phyloP scores from a whole-genome alignment of 2,113 vertebrate species.

The Pterocles burchelli region DNA sequence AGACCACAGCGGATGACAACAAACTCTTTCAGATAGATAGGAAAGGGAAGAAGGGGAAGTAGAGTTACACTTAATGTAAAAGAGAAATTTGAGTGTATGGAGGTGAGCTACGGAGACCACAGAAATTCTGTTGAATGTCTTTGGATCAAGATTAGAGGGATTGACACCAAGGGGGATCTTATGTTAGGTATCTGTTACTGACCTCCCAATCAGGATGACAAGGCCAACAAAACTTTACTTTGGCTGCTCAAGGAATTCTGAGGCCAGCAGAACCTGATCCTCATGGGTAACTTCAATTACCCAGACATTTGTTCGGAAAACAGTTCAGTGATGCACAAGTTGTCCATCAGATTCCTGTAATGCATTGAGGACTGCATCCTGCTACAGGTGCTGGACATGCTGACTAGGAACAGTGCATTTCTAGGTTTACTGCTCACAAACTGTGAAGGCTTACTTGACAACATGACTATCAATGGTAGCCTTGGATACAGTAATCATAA shows the following conservation, averaged over 20 bases:
- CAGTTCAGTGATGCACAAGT: background rate
- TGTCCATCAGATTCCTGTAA: background rate
- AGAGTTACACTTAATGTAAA: background rate
- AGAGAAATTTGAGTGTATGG: background rate
- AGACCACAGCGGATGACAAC: background rate
- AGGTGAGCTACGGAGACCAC: background rate
- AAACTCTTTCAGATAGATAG: background rate
- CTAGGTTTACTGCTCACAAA: background rate
- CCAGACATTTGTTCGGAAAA: background rate
- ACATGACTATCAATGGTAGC: background rate
- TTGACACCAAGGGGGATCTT: background rate
- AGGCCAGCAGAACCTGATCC: background rate
- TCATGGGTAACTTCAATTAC: background rate
- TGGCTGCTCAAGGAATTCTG: background rate
- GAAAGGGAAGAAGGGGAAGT: background rate
- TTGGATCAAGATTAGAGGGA: background rate
- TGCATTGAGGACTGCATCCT: background rate
- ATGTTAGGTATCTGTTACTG: background rate
- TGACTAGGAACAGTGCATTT: background rate
- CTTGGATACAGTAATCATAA: background rate
- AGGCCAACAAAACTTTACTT: background rate
- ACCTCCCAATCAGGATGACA: background rate
- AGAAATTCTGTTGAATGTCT: background rate
- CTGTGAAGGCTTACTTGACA: background rate
- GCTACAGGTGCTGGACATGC: background rate